A percentile compares a stretch with the other conserved stretches of the same genome.
Evolutionary conservation across 2,113 vertebrate genomes (phyloP).

Genomic region (Anhinga anhinga): DNA sequence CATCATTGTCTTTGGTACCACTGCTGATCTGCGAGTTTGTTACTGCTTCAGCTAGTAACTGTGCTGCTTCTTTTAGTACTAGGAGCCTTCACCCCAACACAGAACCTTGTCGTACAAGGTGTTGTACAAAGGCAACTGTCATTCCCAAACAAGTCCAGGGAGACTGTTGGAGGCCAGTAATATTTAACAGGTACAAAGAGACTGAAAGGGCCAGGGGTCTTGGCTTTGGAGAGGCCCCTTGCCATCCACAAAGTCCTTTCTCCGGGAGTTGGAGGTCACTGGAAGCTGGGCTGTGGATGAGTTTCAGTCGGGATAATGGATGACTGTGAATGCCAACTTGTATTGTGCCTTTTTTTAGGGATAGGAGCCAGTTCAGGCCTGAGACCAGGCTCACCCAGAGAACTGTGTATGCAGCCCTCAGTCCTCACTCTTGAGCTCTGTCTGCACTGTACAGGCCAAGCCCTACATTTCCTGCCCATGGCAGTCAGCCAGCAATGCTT

Average conservation of each 20-base stretch:
- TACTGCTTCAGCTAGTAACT: neutral
- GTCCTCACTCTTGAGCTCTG: neutral
- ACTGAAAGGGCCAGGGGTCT: neutral
- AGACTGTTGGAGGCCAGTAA: accelerated
- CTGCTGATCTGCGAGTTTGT: neutral
- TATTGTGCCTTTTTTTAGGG: neutral
- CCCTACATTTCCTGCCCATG: neutral
- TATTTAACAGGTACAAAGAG: neutral
- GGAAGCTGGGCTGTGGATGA: neutral
- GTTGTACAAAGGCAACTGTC: neutral
- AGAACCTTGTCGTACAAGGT: accelerated
- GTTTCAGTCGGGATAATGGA: neutral
- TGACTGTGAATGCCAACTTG: neutral
- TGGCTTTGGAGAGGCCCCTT: neutral
- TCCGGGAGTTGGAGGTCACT: accelerated
- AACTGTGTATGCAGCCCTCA: neutral
- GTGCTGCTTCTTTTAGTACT: neutral
- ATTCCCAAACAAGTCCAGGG: neutral
- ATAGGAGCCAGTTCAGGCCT: neutral
- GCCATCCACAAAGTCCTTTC: neutral
- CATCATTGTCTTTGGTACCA: neutral
- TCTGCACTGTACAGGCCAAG: neutral
- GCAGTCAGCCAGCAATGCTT: neutral
- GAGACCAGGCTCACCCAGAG: neutral
- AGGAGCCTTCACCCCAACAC: neutral